A percentile compares a stretch with the other conserved stretches of the same genome.
Conservation (phyloP, 2,797 vertebrate species). For the Paguma larvata region DNA sequence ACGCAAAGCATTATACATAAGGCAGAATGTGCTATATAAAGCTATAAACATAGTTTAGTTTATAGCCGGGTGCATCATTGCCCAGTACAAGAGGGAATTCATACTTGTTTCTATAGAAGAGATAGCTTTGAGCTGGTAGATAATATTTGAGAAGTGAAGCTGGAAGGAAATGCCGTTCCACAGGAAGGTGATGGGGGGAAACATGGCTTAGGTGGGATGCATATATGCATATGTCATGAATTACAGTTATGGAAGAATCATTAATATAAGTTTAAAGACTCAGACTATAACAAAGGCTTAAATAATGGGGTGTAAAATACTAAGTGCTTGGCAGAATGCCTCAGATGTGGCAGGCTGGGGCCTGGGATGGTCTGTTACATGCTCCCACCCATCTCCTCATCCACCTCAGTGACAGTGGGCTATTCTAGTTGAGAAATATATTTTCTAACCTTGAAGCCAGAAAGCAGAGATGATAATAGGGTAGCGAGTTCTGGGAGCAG, state of each 20-base stretch:
- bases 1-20: background rate
- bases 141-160: background rate
- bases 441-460: background rate
- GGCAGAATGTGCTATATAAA: background rate
- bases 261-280: background rate
- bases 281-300: background rate
- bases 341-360: background rate
- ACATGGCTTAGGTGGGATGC: background rate
- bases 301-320: background rate
- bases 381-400: background rate
- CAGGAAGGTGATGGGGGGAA: background rate
- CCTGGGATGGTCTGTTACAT: background rate
- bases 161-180: background rate
- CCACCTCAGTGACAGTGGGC: rapidly evolving
- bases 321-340: background rate
- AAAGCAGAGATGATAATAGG: background rate
- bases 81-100: background rate
- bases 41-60: background rate
- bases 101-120: background rate
- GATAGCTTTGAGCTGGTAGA: background rate
- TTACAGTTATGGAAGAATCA: background rate
- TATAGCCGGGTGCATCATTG: background rate
- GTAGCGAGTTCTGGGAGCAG: background rate
- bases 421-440: background rate
- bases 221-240: background rate